Conservation (phyloP, 1,140 invertebrate genomes). For the Acyrthosiphon pisum region DNA sequence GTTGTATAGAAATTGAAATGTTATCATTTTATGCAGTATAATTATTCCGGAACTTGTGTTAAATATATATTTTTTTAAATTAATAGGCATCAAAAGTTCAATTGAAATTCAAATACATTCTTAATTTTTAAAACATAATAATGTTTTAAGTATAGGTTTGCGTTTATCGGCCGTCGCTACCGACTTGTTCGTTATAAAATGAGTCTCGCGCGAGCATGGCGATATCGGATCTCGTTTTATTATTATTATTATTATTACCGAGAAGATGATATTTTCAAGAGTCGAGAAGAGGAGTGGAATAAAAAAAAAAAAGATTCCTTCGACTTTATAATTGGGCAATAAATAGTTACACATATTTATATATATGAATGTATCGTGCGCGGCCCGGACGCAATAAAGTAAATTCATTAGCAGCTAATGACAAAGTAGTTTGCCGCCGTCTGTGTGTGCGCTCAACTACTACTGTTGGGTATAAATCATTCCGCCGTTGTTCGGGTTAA, state of each 20-base stretch:
- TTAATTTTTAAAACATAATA: background rate
- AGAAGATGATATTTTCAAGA: conserved; percentile 33
- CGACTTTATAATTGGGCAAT: conserved; percentile 52
- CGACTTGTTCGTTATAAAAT: conserved; percentile 11
- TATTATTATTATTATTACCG: background rate
- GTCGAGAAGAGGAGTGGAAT: background rate
- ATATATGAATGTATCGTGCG: background rate
- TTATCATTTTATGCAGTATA: no score
- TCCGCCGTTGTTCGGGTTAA: conserved; percentile 34
- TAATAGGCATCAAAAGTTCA: background rate
- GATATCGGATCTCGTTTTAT: conserved; percentile 43
- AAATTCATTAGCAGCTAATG: conserved; percentile 57
- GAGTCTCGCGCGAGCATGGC: background rate
- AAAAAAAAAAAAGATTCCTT: background rate
- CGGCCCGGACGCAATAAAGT: conserved; percentile 56
- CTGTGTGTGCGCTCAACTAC: background rate
- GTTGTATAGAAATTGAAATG: no score
- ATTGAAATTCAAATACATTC: background rate
- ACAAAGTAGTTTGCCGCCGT: conserved; percentile 57
- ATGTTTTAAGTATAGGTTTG: background rate
- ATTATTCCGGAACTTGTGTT: no score
- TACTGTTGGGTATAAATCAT: conserved; percentile 49
- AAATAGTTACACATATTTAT: conserved; percentile 44
- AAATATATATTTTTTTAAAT: no score
- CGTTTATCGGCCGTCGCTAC: background rate